Conservation (phyloP, 2,888 invertebrate species). For the Orthosia gothica region DNA sequence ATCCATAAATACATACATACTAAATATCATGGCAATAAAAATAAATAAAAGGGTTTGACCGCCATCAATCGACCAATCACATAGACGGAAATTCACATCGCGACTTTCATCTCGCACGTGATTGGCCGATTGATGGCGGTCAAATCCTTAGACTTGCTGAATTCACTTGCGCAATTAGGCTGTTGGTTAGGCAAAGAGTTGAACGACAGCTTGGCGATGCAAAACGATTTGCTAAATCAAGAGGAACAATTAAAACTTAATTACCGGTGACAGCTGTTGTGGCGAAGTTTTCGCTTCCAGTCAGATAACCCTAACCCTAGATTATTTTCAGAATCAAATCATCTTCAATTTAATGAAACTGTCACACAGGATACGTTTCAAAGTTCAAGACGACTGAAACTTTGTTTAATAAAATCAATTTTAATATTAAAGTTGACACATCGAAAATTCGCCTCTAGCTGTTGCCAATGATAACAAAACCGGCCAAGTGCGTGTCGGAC, state of each 20-base stretch:
- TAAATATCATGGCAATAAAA: too few relatives aligned
- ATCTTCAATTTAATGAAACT: neutral
- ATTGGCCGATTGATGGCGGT: too few relatives aligned
- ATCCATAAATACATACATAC: too few relatives aligned
- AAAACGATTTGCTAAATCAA: neutral
- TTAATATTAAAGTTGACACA: slow-evolving; percentile 16
- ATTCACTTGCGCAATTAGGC: too few relatives aligned
- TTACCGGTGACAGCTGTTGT: neutral
- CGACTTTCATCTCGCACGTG: too few relatives aligned
- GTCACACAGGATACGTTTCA: neutral
- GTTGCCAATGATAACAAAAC: neutral
- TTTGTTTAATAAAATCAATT: slow-evolving; percentile 10
- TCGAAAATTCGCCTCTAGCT: neutral
- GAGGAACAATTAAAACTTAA: neutral
- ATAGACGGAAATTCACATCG: too few relatives aligned
- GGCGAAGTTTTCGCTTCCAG: neutral
- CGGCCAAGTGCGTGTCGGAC: too few relatives aligned
- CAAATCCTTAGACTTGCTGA: too few relatives aligned
- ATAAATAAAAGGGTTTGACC: too few relatives aligned
- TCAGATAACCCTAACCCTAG: neutral
- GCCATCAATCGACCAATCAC: too few relatives aligned
- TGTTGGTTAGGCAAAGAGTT: neutral
- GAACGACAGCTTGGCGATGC: neutral
- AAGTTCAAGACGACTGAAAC: neutral
- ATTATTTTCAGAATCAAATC: slow-evolving; percentile 1